Conservation (phyloP, 2,797 vertebrate species). For the Microcaecilia unicolor region DNA sequence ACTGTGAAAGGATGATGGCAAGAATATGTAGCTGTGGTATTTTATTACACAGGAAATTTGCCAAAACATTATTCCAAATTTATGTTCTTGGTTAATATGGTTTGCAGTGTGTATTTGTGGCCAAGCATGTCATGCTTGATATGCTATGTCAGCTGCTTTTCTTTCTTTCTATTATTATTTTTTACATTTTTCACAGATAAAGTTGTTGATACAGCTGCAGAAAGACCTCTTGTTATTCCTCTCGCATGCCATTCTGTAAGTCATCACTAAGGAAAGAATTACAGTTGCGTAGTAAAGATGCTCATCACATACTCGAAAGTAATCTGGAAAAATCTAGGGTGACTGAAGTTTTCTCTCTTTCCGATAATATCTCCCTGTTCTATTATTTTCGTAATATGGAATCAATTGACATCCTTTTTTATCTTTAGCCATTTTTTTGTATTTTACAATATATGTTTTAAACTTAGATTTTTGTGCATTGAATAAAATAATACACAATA, state of each 20-base stretch:
- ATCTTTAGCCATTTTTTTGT: no score
- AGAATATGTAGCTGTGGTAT: no score
- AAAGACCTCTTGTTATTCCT: slow-evolving; percentile 17
- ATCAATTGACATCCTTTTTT: no score
- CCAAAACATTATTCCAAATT: slow-evolving; percentile 23
- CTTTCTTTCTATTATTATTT: slow-evolving; percentile 3
- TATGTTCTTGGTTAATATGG: slow-evolving; percentile 22
- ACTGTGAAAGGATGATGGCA: slow-evolving; percentile 2
- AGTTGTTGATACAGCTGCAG: slow-evolving; percentile 57
- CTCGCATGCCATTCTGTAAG: slow-evolving; percentile 27
- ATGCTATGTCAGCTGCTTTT: slow-evolving; percentile 48
- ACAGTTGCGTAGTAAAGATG: slow-evolving; percentile 1
- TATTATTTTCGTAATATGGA: slow-evolving; percentile 10
- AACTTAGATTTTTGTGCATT: no score
- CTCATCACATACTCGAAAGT: slow-evolving; percentile 1
- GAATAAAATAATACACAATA: no score
- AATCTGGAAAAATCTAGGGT: not conserved
- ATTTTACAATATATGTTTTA: no score
- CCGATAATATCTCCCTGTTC: not conserved
- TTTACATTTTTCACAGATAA: slow-evolving; percentile 10
- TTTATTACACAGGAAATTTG: slow-evolving; percentile 27
- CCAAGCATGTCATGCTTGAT: slow-evolving; percentile 47
- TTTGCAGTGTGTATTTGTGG: slow-evolving; percentile 32
- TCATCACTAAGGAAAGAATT: slow-evolving; percentile 30
- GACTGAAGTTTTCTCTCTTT: no score